Evolutionary conservation across 2,888 invertebrate species (phyloP), one percentile per base, ranked within the genome.

Genomic region (Brachypterus glaber): DNA sequence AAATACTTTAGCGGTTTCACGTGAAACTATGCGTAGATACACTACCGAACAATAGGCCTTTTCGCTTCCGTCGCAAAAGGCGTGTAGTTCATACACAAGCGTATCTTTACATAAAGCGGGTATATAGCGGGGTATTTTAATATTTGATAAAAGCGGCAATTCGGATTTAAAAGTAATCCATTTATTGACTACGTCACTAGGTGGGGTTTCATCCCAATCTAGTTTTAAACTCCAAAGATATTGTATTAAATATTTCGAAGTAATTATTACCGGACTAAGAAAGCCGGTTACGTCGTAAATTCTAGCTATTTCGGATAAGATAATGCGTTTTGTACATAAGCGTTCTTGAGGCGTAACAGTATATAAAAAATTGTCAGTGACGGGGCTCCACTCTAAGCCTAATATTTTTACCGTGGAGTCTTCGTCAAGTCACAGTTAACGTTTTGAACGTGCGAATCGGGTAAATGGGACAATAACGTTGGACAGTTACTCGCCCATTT

Each of bases 161-260:
- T 43, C 41, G 13, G 8, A 16, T 25, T 32, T 34, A 9, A 33
- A 41, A 29, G 29, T 21, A 8, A 16, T 12, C 39, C 37, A 43
- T 5, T 11, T 14, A n/a, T 17, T n/a, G 13, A 18, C 13, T n/a
- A 45, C 18, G 8, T 25, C n/a, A 3, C 17, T 4, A 27, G 39
- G 40, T 18, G 38, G 43, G 13, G 17, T 14, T 4, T 37, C 34
- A 30, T 45, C 40, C 43, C 45, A 45, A 12, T 17, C 33, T 16
- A 43, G 17, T 4, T 31, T 27, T 3, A 33, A 16, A 13, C 13
- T 17, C 42, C 42, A 43, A 8, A 45, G 27, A 9, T 43, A 11
- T n/a, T n/a, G n/a, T n/a, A n/a, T n/a, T n/a, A n/a, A n/a, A n/a
- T n/a, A n/a, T n/a, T n/a, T n/a, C n/a, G 25, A 27, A 41, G 33